Base-by-base conservation (phyloP, 2,888 invertebrate species). In the Stenotaenia linearis region DNA sequence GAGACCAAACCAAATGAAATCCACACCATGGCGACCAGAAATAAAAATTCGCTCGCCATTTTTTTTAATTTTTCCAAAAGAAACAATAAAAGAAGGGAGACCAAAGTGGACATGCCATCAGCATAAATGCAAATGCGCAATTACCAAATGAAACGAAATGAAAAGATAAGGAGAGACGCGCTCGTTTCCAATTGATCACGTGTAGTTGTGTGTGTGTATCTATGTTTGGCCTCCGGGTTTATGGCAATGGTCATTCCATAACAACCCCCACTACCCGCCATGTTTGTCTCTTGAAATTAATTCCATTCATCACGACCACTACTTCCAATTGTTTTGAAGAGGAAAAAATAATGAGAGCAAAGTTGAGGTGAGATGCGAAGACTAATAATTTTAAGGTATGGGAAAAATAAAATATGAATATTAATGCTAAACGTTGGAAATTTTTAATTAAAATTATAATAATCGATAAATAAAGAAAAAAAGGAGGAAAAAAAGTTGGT, bases 141-240 rank as follows among this genome's bases (percentile, higher is more conserved):
- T 61, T 61, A 61, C 61, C 61, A 61, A 61, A 61, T 61, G 61
- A 61, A 61, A 61, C 61, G 61, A 61, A 61, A 61, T 61, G 61
- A 61, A 61, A 61, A 61, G 61, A 61, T 61, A 61, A 61, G 61
- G 61, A 21, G 61, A 6, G 61, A 61, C 61, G 61, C 61, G 61
- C 61, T 61, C 61, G 61, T 61, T 61, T 61, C 61, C 61, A 61
- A 61, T 61, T 61, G 61, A 61, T 61, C 61, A 61, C 21, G 15
- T 61, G 61, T 61, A 12, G 45, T 45, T 45, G 45, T 45, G 45
- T 45, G n/a, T 61, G 61, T 25, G 9, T 32, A 12, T 45, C 6
- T 45, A 12, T 61, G 61, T 25, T 25, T 23, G 61, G 61, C 61
- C 61, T 23, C 61, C 23, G 61, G 61, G 23, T 61, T 61, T 61